Conservation (phyloP, 1,140 invertebrate species). For the Penaeus japonicus region DNA sequence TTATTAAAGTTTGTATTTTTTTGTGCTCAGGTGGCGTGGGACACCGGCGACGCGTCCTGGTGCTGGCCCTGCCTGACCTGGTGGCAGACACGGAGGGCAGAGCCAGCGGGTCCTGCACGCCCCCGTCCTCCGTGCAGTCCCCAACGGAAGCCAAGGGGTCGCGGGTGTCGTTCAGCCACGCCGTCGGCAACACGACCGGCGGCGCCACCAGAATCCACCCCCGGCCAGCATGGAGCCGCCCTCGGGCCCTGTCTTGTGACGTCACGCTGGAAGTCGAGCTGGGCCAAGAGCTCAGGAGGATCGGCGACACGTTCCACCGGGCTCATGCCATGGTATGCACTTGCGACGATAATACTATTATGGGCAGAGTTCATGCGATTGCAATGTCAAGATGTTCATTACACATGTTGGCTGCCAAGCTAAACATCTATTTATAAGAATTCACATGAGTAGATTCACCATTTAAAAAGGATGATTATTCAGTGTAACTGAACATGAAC, state of each 20-base stretch:
- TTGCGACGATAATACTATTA: no score
- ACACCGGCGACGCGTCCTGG: constrained; percentile 39
- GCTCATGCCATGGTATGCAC: no score
- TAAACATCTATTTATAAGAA: no score
- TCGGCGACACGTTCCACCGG: constrained; percentile 21
- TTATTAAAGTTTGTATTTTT: neutral
- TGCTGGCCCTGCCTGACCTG: constrained; percentile 41
- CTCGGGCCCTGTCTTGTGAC: constrained; percentile 42
- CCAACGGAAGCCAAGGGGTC: neutral
- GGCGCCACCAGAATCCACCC: neutral
- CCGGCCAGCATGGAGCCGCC: constrained; percentile 8
- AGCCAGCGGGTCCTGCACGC: constrained; percentile 2
- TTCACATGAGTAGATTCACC: no score
- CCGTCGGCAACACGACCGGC: neutral
- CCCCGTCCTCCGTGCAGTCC: neutral
- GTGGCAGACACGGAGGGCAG: constrained; percentile 17
- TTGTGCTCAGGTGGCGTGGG: neutral
- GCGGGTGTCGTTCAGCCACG: neutral
- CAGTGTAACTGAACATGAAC: no score
- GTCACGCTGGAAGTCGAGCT: constrained; percentile 41
- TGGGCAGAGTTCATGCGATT: no score
- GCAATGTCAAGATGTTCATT: no score
- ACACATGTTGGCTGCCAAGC: no score
- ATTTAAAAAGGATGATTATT: no score
- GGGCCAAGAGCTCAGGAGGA: constrained; percentile 30